These are phyloP conservation scores for Ruditapes philippinarum DNA, from an alignment of 1,140 invertebrate genomes.

Conservation along the genomic window DNA sequence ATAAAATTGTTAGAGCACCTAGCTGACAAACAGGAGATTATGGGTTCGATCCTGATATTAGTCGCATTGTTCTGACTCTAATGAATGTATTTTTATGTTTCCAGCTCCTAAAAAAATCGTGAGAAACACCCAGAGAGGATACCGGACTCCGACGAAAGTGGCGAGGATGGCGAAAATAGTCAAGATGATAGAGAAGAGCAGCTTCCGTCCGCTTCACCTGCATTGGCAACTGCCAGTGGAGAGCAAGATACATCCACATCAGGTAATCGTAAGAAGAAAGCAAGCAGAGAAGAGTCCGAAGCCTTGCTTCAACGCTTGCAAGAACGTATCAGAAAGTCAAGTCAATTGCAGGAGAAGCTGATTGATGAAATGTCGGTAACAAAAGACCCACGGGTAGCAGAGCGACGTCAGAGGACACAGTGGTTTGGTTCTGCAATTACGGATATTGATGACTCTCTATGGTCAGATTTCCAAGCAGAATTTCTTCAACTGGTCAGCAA, in stretches of 20 bases:
- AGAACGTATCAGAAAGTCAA: constrained; percentile 58
- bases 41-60: no score
- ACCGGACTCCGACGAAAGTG: constrained; percentile 62
- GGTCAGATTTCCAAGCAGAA: constrained; percentile 66
- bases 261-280: constrained; percentile 26
- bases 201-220: no score
- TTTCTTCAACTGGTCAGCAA: constrained; percentile 58
- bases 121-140: no score
- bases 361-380: constrained; percentile 40
- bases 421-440: constrained; percentile 65
- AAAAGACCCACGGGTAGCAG: constrained; percentile 49
- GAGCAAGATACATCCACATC: constrained; percentile 28
- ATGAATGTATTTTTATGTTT: constrained; percentile 33
- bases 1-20: no score
- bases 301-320: constrained; percentile 56
- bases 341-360: constrained; percentile 60
- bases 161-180: constrained; percentile 48
- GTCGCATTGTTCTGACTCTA: no score
- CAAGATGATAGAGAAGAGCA: not conserved
- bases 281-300: constrained; percentile 42
- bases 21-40: no score
- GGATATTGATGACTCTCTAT: constrained; percentile 53
- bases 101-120: constrained; percentile 57
- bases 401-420: constrained; percentile 65
- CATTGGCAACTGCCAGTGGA: constrained; percentile 33